phyloP scores from a whole-genome alignment of 2,113 vertebrate genomes.

The Megalops atlanticus region DNA sequence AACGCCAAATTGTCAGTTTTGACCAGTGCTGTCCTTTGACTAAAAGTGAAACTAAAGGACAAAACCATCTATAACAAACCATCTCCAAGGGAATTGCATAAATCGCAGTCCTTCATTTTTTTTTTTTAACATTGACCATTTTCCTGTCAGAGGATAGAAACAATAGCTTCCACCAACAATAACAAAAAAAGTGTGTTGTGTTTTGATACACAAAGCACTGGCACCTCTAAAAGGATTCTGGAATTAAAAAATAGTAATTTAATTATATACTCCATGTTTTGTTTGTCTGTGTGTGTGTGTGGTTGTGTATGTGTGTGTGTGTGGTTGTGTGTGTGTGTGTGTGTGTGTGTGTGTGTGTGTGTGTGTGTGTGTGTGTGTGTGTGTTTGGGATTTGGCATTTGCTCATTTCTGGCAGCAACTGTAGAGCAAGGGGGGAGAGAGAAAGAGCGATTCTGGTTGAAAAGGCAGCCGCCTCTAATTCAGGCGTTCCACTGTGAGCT shows the following conservation, averaged over 20 bases:
- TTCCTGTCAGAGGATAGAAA: not conserved
- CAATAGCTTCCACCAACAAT: not conserved
- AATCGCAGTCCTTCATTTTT: not conserved
- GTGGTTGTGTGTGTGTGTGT: conserved; percentile 12
- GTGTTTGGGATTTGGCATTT: not conserved
- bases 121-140: not conserved
- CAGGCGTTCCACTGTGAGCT: conserved; percentile 57
- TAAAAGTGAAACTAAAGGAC: not conserved
- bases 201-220: not conserved
- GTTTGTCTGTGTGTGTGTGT: not conserved
- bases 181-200: not conserved
- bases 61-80: not conserved
- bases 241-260: not conserved
- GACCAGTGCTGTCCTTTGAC: not conserved
- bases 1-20: not conserved
- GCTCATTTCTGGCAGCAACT: not conserved
- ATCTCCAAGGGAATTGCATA: not conserved
- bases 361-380: no score
- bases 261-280: conserved; percentile 12
- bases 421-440: conserved; percentile 36
- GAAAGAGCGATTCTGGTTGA: conserved; percentile 48
- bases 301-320: not conserved
- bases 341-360: not conserved
- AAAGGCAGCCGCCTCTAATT: conserved; percentile 53
- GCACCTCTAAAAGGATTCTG: not conserved